Base-by-base conservation (phyloP, 2,888 invertebrate species). In the Ferrisia virgata region DNA sequence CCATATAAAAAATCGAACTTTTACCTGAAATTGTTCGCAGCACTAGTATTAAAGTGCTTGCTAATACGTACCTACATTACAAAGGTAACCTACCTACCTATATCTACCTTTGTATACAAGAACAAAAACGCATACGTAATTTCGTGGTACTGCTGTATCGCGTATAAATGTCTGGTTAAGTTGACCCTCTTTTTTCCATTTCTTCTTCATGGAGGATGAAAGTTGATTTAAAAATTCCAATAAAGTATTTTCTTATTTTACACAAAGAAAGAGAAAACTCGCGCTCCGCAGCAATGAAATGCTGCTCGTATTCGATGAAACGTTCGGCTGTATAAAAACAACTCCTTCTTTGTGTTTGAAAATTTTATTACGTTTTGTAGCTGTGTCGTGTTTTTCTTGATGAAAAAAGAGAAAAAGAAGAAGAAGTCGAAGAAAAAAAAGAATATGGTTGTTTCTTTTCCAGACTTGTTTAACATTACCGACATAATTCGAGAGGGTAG, bases 201-300 rank as follows among this genome's bases (percentile, higher is more conserved):
- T 15, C 22, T 64, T 28, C 28, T 25, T 64, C 64, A 64, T 64
- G 6, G 64, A 64, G 64, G 64, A 64, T 64, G 64, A 28, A 64
- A 64, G 64, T 64, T 64, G 64, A 64, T 64, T 64, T 64, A 64
- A 64, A 64, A 64, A 64, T 64, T 64, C 64, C 64, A 64, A 64
- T 64, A 64, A 64, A 64, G 64, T 28, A 64, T 28, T 28, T 58
- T 58, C 64, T 64, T 64, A 64, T 64, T 64, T 64, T 28, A 64
- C 15, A 15, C 64, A 64, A 64, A 64, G 28, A 28, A 64, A 28
- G 31, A 28, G 47, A 28, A 28, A 64, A 28, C 64, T 28, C 28
- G 28, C 64, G 28, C 64, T 18, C 53, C 18, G 22, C 11, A 22
- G 3, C 13, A 40, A 40, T 13, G 40, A 43, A n/a, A 43, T n/a